phyloP scores from a whole-genome alignment of 2,113 vertebrate genomes.

The Eublepharis macularius region DNA sequence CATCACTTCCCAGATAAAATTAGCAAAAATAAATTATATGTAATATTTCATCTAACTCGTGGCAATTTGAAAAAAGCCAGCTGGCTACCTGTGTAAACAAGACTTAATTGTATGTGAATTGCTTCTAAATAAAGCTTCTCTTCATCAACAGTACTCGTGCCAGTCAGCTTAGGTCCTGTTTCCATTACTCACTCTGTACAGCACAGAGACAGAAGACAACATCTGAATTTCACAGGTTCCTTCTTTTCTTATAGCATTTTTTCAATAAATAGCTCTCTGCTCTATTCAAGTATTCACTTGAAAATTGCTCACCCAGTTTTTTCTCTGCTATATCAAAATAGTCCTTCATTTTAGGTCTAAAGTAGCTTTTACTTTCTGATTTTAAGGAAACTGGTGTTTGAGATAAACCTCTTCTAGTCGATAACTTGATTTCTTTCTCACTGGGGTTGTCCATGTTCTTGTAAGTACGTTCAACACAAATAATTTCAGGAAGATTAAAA shows the following conservation, averaged over 20 bases:
- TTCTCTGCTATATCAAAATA: not conserved
- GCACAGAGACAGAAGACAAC: not conserved
- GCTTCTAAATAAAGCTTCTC: not conserved
- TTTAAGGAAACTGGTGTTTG: not conserved
- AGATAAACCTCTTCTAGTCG: not conserved
- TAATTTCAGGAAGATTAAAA: not conserved
- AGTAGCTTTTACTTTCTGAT: not conserved
- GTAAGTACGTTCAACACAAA: too few relatives aligned
- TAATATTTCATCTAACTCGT: too few relatives aligned
- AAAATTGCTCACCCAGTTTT: not conserved
- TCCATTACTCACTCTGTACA: not conserved
- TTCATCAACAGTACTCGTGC: not conserved
- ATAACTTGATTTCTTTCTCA: not conserved
- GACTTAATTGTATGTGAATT: not conserved
- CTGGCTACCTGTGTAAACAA: not conserved
- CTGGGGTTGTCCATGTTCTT: not conserved
- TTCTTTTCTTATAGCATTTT: not conserved
- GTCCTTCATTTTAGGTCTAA: rapidly evolving
- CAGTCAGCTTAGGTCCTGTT: not conserved
- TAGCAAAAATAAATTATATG: too few relatives aligned
- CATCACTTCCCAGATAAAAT: too few relatives aligned
- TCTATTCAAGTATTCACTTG: not conserved
- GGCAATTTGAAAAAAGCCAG: not conserved
- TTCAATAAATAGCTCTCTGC: not conserved
- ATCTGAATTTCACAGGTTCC: not conserved